Percentiles rank a stretch among this genome's conserved stretches.
These are phyloP conservation scores for Chironomus tepperi DNA, from an alignment of 1,140 invertebrate species.

Conservation along the genomic window DNA sequence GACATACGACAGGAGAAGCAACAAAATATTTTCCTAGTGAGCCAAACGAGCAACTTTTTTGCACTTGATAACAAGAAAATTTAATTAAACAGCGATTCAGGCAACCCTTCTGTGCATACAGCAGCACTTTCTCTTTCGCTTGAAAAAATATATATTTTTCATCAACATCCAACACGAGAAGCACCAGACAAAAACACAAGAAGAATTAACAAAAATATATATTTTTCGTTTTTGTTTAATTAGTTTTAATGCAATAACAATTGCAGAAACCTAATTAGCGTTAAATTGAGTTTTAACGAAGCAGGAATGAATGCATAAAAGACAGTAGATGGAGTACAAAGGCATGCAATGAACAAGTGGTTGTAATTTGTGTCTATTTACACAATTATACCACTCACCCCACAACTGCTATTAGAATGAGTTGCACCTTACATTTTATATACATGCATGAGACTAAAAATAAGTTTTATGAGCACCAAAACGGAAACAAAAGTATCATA, in stretches of 20 bases:
- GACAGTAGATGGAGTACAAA: background rate
- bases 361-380: constrained; percentile 22
- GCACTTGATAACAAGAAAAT: background rate
- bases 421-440: no score
- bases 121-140: background rate
- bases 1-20: no score
- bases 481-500: background rate
- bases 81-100: constrained; percentile 2
- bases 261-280: constrained; percentile 20
- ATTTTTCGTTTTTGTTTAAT: background rate
- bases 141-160: no score
- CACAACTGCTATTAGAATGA: background rate
- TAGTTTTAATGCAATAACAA: constrained; percentile 24
- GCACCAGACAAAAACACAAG: background rate
- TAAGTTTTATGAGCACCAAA: background rate
- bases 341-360: constrained; percentile 16
- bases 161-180: no score
- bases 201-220: background rate
- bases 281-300: constrained; percentile 14
- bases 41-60: no score
- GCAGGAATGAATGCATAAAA: no score
- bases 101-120: background rate
- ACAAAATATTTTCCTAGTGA: no score
- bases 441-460: no score
- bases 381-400: background rate